phyloP scores from a whole-genome alignment of 2,888 invertebrate genomes.

The Leptopilina syphax region DNA sequence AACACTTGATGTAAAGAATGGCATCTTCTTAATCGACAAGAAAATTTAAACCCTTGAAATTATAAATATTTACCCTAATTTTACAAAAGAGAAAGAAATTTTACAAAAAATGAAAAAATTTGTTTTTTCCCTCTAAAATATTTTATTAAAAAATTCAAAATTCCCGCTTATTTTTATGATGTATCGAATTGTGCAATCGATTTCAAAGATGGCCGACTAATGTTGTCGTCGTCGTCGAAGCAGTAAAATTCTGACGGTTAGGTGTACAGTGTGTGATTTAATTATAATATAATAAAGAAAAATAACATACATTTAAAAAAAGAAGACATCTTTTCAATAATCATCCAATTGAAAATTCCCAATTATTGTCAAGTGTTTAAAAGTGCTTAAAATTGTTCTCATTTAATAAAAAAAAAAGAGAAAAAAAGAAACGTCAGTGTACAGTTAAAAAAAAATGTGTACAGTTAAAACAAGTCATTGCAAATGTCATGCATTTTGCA shows the following conservation, averaged over 20 bases:
- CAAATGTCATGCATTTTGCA: slow-evolving; percentile 68
- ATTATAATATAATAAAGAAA: neutral
- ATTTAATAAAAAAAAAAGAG: neutral
- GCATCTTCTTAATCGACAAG: no score
- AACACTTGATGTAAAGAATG: no score
- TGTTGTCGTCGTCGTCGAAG: slow-evolving; percentile 8
- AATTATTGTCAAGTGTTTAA: slow-evolving; percentile 1
- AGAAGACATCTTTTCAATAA: neutral
- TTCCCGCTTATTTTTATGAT: neutral
- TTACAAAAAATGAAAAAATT: no score
- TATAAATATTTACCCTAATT: no score
- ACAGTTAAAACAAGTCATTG: slow-evolving; percentile 56
- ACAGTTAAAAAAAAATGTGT: slow-evolving; percentile 4
- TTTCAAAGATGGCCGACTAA: slow-evolving; percentile 28
- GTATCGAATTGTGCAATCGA: slow-evolving; percentile 11
- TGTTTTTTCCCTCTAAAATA: no score
- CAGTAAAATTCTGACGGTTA: slow-evolving; percentile 25
- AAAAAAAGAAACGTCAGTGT: slow-evolving; percentile 49
- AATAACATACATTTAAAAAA: no score
- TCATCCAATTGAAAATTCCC: neutral
- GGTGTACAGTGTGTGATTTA: slow-evolving; percentile 14
- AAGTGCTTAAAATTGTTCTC: neutral
- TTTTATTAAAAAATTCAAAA: neutral
- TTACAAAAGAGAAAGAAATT: no score
- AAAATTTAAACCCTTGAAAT: no score